These are phyloP conservation scores for Paguma larvata DNA, from an alignment of 2,797 vertebrate species.

Conservation along the genomic window DNA sequence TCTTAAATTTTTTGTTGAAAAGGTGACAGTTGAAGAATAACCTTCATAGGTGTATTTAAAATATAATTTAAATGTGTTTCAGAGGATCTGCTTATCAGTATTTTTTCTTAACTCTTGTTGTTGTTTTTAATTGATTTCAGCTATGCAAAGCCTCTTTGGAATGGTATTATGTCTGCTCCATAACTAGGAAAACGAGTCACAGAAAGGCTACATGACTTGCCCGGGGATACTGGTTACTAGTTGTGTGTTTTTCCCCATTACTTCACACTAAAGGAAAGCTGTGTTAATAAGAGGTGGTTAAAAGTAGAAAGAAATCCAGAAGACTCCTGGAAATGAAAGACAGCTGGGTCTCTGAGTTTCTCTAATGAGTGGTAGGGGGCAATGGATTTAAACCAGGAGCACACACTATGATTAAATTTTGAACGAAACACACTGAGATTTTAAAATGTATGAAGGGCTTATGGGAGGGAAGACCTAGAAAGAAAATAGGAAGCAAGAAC, in stretches of 20 bases:
- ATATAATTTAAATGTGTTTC: constrained; percentile 2
- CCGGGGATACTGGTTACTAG: not conserved
- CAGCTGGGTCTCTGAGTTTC: not conserved
- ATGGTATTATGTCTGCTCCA: not conserved
- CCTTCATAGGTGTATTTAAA: not conserved
- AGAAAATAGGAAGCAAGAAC: constrained; percentile 51
- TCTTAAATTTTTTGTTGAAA: not conserved
- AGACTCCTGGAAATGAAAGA: constrained; percentile 7
- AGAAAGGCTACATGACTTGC: not conserved
- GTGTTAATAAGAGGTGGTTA: not conserved
- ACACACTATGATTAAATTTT: constrained; percentile 68
- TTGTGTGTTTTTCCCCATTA: not conserved
- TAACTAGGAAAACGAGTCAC: not conserved
- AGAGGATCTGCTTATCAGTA: not conserved
- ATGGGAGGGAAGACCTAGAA: constrained; percentile 34
- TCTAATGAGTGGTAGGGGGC: constrained; percentile 6
- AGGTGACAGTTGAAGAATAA: not conserved
- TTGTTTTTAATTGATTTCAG: not conserved
- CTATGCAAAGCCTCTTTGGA: not conserved
- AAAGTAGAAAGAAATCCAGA: constrained; percentile 9
- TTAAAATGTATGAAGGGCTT: constrained; percentile 63
- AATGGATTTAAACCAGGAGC: constrained; percentile 58
- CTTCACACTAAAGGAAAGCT: not conserved
- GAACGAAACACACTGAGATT: constrained; percentile 54
- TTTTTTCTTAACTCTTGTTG: not conserved